phyloP scores from a whole-genome alignment of 2,113 vertebrate species.

The Vulpes lagopus region DNA sequence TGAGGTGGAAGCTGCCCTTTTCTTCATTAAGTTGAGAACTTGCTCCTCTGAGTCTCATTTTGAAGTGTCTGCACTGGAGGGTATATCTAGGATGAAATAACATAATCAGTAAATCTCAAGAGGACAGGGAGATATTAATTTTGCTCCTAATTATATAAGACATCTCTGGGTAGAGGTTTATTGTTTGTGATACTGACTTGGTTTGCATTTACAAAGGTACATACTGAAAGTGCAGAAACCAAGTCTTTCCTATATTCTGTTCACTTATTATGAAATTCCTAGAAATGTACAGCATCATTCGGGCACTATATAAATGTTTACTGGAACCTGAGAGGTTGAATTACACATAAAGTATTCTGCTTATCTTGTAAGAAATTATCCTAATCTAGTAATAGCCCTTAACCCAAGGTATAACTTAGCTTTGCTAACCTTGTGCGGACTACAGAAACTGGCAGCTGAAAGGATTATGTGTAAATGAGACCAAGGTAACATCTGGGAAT shows the following conservation, averaged over 20 bases:
- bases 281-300: slow-evolving; percentile 29
- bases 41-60: neutral
- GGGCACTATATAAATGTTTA: slow-evolving; percentile 70
- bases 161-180: neutral
- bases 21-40: neutral
- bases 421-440: slow-evolving; percentile 48
- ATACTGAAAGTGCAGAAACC: slow-evolving; percentile 36
- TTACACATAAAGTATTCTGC: slow-evolving; percentile 61
- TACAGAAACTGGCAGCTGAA: slow-evolving; percentile 56
- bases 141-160: neutral
- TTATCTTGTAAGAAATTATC: slow-evolving; percentile 72
- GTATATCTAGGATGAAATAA: neutral
- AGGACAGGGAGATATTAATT: neutral
- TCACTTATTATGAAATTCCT: slow-evolving; percentile 48
- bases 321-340: slow-evolving; percentile 62
- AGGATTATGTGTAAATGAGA: slow-evolving; percentile 70
- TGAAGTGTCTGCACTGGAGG: neutral
- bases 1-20: neutral
- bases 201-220: slow-evolving; percentile 51
- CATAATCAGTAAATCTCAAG: neutral
- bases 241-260: slow-evolving; percentile 47
- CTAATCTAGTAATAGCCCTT: slow-evolving; percentile 45
- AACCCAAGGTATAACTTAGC: slow-evolving; percentile 53
- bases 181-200: slow-evolving; percentile 58
- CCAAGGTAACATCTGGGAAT: neutral